A percentile compares a stretch with the other conserved stretches of the same genome.
Conservation (phyloP, 2,888 invertebrate genomes). For the Slavum lentiscoides region DNA sequence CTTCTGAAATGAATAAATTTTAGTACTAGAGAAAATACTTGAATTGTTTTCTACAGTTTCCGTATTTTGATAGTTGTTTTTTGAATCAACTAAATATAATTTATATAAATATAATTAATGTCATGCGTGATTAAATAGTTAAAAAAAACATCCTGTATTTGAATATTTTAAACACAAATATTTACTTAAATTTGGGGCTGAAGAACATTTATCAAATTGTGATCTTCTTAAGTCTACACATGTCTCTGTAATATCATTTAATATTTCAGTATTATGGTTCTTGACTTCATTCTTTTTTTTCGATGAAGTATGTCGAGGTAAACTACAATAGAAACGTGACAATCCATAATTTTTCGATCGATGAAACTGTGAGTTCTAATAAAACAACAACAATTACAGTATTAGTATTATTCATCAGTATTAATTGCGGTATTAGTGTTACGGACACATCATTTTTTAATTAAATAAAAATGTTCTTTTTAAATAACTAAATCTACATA, state of each 20-base stretch:
- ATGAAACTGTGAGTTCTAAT: constrained; percentile 41
- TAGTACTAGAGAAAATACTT: constrained; percentile 16
- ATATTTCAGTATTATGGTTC: constrained; percentile 20
- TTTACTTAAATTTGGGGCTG: constrained; percentile 46
- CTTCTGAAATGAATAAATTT: constrained; percentile 36
- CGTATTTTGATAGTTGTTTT: constrained; percentile 14
- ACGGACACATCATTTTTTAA: too few relatives aligned
- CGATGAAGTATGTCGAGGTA: constrained; percentile 27
- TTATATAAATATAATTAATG: neutral
- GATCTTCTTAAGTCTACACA: constrained; percentile 35
- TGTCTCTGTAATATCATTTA: constrained; percentile 42
- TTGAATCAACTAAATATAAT: constrained; percentile 36
- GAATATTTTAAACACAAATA: neutral
- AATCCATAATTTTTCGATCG: constrained; percentile 41
- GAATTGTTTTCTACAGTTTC: constrained; percentile 19
- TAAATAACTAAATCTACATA: too few relatives aligned
- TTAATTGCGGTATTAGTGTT: too few relatives aligned
- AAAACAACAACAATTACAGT: neutral
- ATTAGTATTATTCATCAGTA: neutral
- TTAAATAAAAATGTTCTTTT: too few relatives aligned
- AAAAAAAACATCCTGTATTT: neutral
- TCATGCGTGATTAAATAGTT: too few relatives aligned
- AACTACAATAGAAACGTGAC: constrained; percentile 45
- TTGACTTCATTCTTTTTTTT: constrained; percentile 33
- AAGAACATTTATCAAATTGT: constrained; percentile 49